Percentiles rank a stretch among this genome's conserved stretches.
Conservation (phyloP, 2,888 invertebrate species). For the Polyommatus iphigenia region DNA sequence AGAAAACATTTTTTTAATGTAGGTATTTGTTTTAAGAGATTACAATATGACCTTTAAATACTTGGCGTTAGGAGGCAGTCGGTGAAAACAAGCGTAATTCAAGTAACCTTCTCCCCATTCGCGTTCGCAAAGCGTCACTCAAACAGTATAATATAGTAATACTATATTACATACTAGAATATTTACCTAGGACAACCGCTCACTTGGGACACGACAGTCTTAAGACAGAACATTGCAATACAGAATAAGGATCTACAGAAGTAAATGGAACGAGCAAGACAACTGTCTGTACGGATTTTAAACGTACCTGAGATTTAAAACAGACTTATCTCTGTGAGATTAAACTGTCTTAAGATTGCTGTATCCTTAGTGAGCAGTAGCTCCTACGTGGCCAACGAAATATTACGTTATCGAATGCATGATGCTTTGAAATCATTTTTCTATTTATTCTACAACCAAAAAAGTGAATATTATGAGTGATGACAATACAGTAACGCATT, state of each 20-base stretch:
- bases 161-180: not conserved
- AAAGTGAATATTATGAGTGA: not conserved
- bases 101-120: not conserved
- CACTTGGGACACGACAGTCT: not conserved
- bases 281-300: not conserved
- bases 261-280: not conserved
- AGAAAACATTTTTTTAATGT: too few species aligned
- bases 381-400: not conserved
- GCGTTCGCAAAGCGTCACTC: constrained; percentile 9
- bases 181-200: not conserved
- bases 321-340: not conserved
- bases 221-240: not conserved
- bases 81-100: not conserved
- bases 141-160: constrained; percentile 2
- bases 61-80: too few species aligned
- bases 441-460: not conserved
- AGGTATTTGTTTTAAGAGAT: too few species aligned
- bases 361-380: not conserved
- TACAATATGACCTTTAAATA: too few species aligned
- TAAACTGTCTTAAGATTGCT: not conserved
- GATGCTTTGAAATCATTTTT: not conserved
- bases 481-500: not conserved
- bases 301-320: too few species aligned
- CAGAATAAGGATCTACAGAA: not conserved
- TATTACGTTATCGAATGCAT: not conserved